Evolutionary conservation across 2,797 vertebrate genomes (phyloP).

Genomic region (Anabacerthia variegaticeps): DNA sequence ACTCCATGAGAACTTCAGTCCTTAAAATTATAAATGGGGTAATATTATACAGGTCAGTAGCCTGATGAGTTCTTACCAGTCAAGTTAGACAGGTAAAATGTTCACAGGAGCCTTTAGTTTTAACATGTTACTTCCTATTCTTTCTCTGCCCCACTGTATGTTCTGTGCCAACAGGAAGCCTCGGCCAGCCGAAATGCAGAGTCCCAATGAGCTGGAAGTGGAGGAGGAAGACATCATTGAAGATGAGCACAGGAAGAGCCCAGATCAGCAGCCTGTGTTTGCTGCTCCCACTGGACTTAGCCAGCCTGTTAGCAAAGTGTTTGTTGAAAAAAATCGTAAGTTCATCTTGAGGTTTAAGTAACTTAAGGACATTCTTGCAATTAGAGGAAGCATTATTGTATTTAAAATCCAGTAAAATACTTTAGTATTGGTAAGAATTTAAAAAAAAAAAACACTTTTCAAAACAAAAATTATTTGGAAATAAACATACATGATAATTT

Average conservation of each 20-base stretch:
- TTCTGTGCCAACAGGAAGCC: conserved; percentile 78
- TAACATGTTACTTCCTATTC: not conserved
- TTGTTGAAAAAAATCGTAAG: conserved; percentile 93
- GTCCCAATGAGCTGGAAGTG: conserved; percentile 83
- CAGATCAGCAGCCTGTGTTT: conserved; percentile 85
- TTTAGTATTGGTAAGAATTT: not conserved
- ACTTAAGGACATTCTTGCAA: not conserved
- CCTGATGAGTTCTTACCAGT: not conserved
- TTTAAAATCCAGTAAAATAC: not conserved
- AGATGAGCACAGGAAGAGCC: conserved; percentile 74
- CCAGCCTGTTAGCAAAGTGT: conserved; percentile 92
- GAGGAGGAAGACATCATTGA: conserved; percentile 93
- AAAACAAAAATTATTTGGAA: not conserved
- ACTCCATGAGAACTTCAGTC: not conserved
- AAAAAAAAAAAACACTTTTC: not conserved
- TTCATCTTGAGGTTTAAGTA: conserved; percentile 19
- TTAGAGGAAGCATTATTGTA: not conserved
- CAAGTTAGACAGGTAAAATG: not conserved
- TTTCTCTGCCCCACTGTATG: not conserved
- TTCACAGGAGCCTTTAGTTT: not conserved
- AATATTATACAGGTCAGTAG: not conserved
- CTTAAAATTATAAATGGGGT: not conserved
- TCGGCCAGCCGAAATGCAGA: conserved; percentile 76
- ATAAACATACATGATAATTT: not conserved
- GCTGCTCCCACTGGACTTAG: conserved; percentile 86